Base-by-base conservation (phyloP, 2,888 invertebrate species). In the Sphinx pinastri region DNA sequence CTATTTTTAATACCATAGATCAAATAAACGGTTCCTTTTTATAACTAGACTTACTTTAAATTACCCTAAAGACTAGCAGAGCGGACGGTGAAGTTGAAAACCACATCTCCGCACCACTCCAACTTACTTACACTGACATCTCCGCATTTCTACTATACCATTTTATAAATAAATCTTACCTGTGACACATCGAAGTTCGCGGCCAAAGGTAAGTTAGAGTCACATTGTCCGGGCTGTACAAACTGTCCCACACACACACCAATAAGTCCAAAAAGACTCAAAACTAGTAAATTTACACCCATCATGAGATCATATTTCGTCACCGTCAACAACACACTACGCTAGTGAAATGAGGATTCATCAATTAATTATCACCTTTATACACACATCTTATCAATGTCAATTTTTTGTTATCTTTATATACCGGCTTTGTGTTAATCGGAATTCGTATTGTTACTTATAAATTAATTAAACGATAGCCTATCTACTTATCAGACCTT, bases 251-350 rank as follows among this genome's bases (percentile, higher is more conserved):
- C 82, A 84, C 85, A 83, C 73, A 78, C 78, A 75, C 81, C 77
- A 57, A 89, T 71, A 49, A 87, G 76, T 78, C 86, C 84, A 68
- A 86, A 12, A 13, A 86, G 71, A 79, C 82, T 80, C 77, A 89
- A 74, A 77, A 88, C 78, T 82, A 91, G 67, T 68, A 85, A 68
- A 71, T 80, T 76, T 72, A 80, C 75, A 73, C 80, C 84, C 59
- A 71, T 79, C 88, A 90, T 87, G 80, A 83, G 79, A 87, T 87
- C 90, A 91, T 90, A 73, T 75, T 84, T 80, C 70, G 71, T 55
- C 47, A 67, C 68, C 68, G 70, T 70, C 77, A 70, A 70, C 74
- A 83, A 82, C 79, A 74, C 78, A 75, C 79, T 79, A 74, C 75
- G 80, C 80, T 78, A 81, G 81, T 81, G 73, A 85, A 89, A 84